Base-by-base conservation (phyloP, 1,140 invertebrate species). In the Bombus pyrosoma region DNA sequence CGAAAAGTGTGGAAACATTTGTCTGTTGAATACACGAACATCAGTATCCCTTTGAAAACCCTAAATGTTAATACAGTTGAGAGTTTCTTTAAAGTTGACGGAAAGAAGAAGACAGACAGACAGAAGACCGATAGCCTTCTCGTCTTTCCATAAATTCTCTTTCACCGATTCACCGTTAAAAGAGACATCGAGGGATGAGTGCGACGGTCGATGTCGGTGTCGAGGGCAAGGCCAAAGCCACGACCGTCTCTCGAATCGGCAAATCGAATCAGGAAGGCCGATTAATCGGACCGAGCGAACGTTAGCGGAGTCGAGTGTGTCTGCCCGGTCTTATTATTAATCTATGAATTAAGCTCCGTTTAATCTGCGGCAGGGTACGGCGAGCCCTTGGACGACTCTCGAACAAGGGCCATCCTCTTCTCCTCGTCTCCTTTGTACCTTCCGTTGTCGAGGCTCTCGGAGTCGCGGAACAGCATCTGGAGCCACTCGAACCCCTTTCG, bases 401-500 rank as follows among this genome's bases (percentile, higher is more conserved):
- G 71, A 81, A 90, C 88, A 86, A 90, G 89, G 72, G 66, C 79
- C 86, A 73, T 87, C 88, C 87, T 79, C 87, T 84, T 64, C 57
- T 47, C 41, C 28, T 34, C 66, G 32, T 25, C 32, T 32, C 82
- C 89, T 90, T 90, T 90, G 88, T 90, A 28, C 47, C 22, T 32
- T 18, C 22, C 25, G 81, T 68, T 69, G 82, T 57, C 76, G 66
- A 86, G 41, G 68, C 79, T 72, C 83, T 88, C 75, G 22, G 59
- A 87, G 79, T 81, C 78, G 66, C 81, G 64, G 39, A 47, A 64
- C 64, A 57, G 86, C 91, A 91, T 91, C 91, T 90, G 90, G 57
- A 87, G 82, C 64, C 80, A 84, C 86, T 87, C 72, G 85, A 91
- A 87, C 86, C 90, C 88, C 87, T 87, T 83, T 86, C 81, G 91